Evolutionary conservation across 1,140 invertebrate species (phyloP).

Genomic region (Cydia splendana): DNA sequence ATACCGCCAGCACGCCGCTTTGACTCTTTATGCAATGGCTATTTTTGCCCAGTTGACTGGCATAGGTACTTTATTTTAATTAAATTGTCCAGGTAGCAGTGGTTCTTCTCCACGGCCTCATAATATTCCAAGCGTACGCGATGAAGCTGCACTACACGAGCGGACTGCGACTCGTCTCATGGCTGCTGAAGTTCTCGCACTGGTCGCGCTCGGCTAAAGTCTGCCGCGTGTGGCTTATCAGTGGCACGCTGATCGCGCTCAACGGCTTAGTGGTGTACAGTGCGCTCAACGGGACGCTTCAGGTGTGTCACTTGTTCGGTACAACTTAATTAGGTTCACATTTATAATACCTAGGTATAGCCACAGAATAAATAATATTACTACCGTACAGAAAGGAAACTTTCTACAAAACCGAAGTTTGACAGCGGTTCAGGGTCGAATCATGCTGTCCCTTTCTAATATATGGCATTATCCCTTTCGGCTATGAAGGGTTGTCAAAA

Average conservation of each 20-base stretch:
- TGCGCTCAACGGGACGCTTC: slow-evolving; percentile 61
- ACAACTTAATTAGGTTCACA: no score
- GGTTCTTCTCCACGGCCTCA: slow-evolving; percentile 59
- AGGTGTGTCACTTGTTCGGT: slow-evolving; percentile 43
- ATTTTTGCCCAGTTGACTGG: no score
- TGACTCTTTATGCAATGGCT: no score
- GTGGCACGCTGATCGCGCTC: slow-evolving; percentile 52
- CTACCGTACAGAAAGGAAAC: no score
- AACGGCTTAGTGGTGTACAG: slow-evolving; percentile 65
- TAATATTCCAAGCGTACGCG: slow-evolving; percentile 65
- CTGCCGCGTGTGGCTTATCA: slow-evolving; percentile 55
- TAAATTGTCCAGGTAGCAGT: slow-evolving; percentile 57
- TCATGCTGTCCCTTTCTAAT: no score
- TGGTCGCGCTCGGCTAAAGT: slow-evolving; percentile 51
- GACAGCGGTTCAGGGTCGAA: no score
- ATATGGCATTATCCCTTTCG: no score
- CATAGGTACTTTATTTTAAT: slow-evolving; percentile 16
- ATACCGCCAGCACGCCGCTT: neutral
- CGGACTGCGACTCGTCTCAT: slow-evolving; percentile 59
- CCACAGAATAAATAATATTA: no score
- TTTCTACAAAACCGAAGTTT: no score
- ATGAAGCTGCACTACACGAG: slow-evolving; percentile 72
- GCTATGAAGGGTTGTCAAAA: no score
- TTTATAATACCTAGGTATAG: no score
- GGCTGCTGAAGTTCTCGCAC: slow-evolving; percentile 56